Evolutionary conservation across 1,140 invertebrate genomes (phyloP), one percentile per base, ranked within the genome.

Genomic region (Papilio polyxenes): DNA sequence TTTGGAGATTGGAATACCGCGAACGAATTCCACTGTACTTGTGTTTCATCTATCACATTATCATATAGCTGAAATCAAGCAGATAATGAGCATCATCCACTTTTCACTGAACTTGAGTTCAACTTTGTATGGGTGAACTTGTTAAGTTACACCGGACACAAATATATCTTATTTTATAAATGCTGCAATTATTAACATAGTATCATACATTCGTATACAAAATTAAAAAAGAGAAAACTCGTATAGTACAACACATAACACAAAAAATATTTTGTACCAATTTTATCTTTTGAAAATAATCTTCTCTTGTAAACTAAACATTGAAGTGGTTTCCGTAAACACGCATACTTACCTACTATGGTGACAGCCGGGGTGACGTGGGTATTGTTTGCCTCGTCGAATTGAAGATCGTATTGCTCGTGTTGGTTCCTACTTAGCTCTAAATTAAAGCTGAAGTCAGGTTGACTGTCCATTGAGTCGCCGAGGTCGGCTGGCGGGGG

Each of bases 371-470:
- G 86, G 23, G 85, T 82, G 15, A 13, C 88, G 77, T 82, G 89
- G 62, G 7, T 85, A 85, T 82, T 53, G 91, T 88, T 90, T 92
- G 85, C 80, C 75, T 77, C 83, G 44, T 83, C 85, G 84, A 98
- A 98, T 90, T 98, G 97, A 40, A 95, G 95, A 77, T 96, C 97
- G 87, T 98, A 98, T 62, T 97, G 97, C 82, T 96, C 93, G 65
- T 97, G 97, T 89, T 97, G 97, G 86, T 96, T 95, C 88, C 95
- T 96, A 85, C 95, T 96, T 77, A 98, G 94, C 93, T 96, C 96
- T 94, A 98, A 96, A 75, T 96, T 96, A 92, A 98, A 98, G 82
- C 95, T 95, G 86, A 95, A 93, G 88, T 94, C 92, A 40, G 90
- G 89, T 85, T 92, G 91, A 89, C 91, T 89, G 81, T 92, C 91